phyloP scores from a whole-genome alignment of 2,113 vertebrate species.

The Daphoenositta chrysoptera region DNA sequence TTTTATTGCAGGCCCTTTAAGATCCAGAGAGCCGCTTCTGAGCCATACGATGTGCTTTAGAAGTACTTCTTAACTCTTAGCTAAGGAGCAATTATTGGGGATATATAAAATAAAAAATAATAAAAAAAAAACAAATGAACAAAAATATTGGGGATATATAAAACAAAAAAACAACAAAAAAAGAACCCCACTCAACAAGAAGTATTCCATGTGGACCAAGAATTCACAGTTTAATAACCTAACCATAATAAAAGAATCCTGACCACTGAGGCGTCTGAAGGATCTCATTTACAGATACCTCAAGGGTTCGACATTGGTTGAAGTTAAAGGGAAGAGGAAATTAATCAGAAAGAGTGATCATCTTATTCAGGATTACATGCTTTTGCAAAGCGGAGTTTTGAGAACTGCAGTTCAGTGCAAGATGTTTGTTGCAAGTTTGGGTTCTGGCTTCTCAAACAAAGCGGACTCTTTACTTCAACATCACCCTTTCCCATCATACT shows the following conservation, averaged over 20 bases:
- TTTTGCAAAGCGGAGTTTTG: constrained; percentile 74
- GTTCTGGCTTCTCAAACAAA: constrained; percentile 74
- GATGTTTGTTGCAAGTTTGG: constrained; percentile 70
- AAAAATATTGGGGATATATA: constrained; percentile 78
- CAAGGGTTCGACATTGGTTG: constrained; percentile 83
- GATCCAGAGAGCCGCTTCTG: constrained; percentile 97
- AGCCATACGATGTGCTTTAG: constrained; percentile 98
- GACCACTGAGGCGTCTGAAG: constrained; percentile 84
- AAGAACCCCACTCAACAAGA: constrained; percentile 60
- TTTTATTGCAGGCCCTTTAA: constrained; percentile 88
- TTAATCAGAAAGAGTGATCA: constrained; percentile 76
- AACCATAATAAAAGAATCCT: constrained; percentile 80
- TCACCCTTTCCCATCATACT: constrained; percentile 77
- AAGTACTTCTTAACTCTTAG: constrained; percentile 98
- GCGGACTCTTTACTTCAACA: constrained; percentile 71
- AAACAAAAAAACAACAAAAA: constrained; percentile 56
- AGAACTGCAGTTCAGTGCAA: constrained; percentile 73
- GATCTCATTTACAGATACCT: constrained; percentile 83
- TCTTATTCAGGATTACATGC: constrained; percentile 74
- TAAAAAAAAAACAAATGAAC: constrained; percentile 46
- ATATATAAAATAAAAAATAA: constrained; percentile 75
- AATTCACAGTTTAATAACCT: constrained; percentile 84
- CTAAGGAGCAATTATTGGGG: constrained; percentile 94
- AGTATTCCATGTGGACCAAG: constrained; percentile 93
- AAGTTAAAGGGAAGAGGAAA: constrained; percentile 77